phyloP scores from a whole-genome alignment of 2,888 invertebrate species.

The Thyatira batis region DNA sequence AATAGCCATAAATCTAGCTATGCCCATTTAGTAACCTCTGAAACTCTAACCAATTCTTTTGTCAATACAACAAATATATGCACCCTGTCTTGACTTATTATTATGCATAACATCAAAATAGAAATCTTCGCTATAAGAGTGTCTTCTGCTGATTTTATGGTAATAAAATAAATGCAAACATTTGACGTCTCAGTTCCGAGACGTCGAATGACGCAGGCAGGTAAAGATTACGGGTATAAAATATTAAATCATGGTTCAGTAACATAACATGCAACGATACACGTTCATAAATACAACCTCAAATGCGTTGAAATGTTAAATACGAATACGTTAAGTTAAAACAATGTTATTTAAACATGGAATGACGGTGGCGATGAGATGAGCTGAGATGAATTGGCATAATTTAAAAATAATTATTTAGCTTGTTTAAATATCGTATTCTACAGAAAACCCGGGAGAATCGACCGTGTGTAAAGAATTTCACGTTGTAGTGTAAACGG shows the following conservation, averaged over 20 bases:
- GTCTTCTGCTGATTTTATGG: neutral
- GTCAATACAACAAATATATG: neutral
- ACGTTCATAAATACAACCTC: conserved; percentile 1
- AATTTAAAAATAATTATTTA: neutral
- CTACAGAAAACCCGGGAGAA: neutral
- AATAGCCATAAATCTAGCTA: neutral
- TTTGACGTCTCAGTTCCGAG: neutral
- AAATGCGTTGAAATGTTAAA: conserved; percentile 1
- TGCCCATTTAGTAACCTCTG: too few species aligned
- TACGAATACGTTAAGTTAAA: conserved; percentile 8
- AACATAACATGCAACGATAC: neutral
- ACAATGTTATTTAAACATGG: conserved; percentile 10
- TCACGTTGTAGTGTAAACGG: neutral
- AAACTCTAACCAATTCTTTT: neutral
- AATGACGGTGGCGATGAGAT: conserved; percentile 20
- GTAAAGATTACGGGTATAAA: neutral
- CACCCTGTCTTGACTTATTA: neutral
- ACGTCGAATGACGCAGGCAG: neutral
- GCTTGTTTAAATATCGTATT: neutral
- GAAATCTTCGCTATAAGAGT: neutral
- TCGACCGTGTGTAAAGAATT: neutral
- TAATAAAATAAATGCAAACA: neutral
- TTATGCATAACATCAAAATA: neutral
- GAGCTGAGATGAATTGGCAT: conserved; percentile 25
- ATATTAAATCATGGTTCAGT: neutral